Base-by-base conservation (phyloP, 2,797 vertebrate species). In the Gallinago stenura region DNA sequence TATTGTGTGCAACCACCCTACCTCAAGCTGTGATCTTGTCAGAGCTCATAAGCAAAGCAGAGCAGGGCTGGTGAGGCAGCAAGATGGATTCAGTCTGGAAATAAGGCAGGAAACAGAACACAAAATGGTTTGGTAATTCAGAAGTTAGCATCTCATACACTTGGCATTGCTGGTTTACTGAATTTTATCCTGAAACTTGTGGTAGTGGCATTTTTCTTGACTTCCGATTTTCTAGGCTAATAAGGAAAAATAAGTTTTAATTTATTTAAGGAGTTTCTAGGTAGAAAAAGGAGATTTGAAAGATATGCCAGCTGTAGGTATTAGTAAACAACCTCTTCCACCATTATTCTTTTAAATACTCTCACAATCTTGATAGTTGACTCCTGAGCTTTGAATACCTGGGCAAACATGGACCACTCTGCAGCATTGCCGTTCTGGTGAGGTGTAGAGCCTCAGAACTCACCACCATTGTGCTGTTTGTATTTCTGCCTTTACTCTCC, bases 21-120 rank as follows among this genome's bases (percentile, higher is more conserved):
- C 60, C 56, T 90, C 94, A 82, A 70, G 39, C 90, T 95, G 91
- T 70, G 85, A 90, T 87, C 83, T 87, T 93, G 71, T 88, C 89
- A 90, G 83, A 79, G 77, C 58, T 91, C 62, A 66, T 82, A 84
- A 87, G 70, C 37, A 91, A 90, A 72, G 43, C 19, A 56, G 51
- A 91, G 39, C 0, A 1, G 25, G 33, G 72, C 54, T 93, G 48
- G 72, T 79, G 56, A 91, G 35, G 83, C 30, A 76, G 43, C 10
- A 61, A 75, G 80, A 89, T 35, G 58, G 58, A 90, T 84, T 93
- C 45, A 24, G n/a, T 81, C 41, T 83, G n/a, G 61, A 95, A 96
- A 91, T 86, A 88, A 82, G 65, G 35, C 43, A 66, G 85, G 45
- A 91, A 86, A 95, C 92, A 65, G 35, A 79, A 41, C 19, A 76